phyloP scores from a whole-genome alignment of 2,797 vertebrate genomes.

The Anguilla obscura region DNA sequence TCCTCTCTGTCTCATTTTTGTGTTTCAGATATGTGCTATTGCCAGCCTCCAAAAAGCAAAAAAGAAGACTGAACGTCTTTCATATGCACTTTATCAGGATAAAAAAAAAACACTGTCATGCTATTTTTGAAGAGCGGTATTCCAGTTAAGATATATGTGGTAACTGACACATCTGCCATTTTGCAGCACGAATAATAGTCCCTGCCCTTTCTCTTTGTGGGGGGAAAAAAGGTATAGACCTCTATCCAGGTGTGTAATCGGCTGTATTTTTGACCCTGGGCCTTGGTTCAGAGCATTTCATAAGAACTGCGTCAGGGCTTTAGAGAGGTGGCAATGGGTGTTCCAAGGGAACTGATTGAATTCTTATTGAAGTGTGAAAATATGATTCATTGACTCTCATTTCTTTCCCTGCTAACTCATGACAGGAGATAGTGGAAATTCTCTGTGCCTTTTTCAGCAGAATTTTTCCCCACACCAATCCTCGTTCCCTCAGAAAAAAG shows the following conservation, averaged over 20 bases:
- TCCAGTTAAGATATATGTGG: conserved; percentile 9
- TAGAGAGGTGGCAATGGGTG: background rate
- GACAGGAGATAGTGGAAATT: conserved; percentile 1
- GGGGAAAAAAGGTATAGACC: background rate
- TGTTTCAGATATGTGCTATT: background rate
- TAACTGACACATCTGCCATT: background rate
- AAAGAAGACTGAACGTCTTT: background rate
- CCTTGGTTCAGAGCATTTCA: background rate
- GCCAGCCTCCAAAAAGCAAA: background rate
- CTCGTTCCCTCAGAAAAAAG: background rate
- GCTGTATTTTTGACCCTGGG: background rate
- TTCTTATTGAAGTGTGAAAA: conserved; percentile 10
- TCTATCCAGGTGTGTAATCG: conserved; percentile 3
- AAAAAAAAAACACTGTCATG: background rate
- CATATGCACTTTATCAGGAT: background rate
- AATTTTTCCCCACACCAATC: background rate
- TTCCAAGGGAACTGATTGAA: conserved; percentile 1
- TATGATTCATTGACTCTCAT: conserved; percentile 10
- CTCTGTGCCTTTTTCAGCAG: background rate
- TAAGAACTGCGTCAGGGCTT: background rate
- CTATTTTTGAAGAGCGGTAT: background rate
- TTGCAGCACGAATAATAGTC: background rate
- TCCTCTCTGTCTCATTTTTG: background rate
- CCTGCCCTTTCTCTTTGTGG: background rate
- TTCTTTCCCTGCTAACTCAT: background rate